Percentiles rank a stretch among this genome's conserved stretches.
Conservation (phyloP, 2,888 invertebrate genomes). For the Rotaria macrura region DNA sequence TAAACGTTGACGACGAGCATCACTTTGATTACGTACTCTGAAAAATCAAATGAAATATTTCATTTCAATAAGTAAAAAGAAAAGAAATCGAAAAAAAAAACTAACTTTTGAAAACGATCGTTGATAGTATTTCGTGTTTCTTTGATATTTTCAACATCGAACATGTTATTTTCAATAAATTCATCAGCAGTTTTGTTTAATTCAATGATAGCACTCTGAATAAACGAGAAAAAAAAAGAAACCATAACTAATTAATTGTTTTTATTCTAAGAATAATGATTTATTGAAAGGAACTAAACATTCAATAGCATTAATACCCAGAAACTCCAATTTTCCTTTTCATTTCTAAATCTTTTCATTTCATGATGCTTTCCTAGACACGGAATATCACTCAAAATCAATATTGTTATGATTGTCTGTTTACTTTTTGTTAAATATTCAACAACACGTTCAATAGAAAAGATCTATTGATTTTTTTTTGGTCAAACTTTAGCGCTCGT, state of each 20-base stretch:
- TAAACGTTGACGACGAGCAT: conserved; percentile 76
- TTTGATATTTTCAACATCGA: conserved; percentile 81
- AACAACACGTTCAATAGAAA: too few relatives aligned
- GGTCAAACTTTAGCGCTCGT: too few relatives aligned
- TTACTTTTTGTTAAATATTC: too few relatives aligned
- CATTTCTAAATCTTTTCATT: too few relatives aligned
- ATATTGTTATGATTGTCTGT: too few relatives aligned
- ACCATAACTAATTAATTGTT: not conserved
- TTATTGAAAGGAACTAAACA: too few relatives aligned
- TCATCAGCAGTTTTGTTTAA: conserved; percentile 90
- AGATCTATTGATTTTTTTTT: too few relatives aligned
- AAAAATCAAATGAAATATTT: not conserved
- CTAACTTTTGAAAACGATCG: conserved; percentile 68
- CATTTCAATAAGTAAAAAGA: not conserved
- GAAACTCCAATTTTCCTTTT: too few relatives aligned
- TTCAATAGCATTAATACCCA: too few relatives aligned
- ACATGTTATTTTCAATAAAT: conserved; percentile 70
- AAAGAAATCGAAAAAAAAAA: not conserved
- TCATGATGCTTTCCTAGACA: too few relatives aligned
- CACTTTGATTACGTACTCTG: conserved; percentile 62
- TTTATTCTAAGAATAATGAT: too few relatives aligned
- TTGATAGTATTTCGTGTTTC: conserved; percentile 89
- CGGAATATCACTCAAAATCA: too few relatives aligned
- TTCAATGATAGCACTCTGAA: conserved; percentile 42
- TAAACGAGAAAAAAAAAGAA: not conserved